Evolutionary conservation across 2,797 vertebrate genomes (phyloP), one percentile per base, ranked within the genome.

Genomic region (Rhynchotus rufescens): DNA sequence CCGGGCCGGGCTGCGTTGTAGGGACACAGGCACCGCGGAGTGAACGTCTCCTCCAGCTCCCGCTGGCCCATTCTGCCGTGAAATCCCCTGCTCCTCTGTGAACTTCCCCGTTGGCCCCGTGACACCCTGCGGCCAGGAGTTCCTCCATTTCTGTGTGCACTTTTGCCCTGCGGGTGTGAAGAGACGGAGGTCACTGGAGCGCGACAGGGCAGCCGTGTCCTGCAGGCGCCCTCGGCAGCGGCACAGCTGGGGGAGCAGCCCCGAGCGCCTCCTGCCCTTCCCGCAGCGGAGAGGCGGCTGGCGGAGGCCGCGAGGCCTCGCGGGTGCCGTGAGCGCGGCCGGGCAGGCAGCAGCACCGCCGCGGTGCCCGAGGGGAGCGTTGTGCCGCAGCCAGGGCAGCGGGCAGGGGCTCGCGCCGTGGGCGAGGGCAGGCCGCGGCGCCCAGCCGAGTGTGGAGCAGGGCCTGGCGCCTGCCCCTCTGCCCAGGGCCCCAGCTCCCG

Each of bases 321-420:
- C 60, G 10, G 23, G 60, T 11, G n/a, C 9, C 20, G 12, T 38
- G 42, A 40, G 56, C 45, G 0, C 1, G 28, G 69, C 62, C 47
- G 10, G 20, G 45, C 45, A 47, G 45, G 5, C 1, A 0, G 28
- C 60, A 76, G 28, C 0, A 1, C 54, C 36, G 47, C 15, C 34
- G 0, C 1, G 9, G 28, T 52, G 30, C 22, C 76, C 11, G 32
- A 61, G 9, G 38, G 45, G 12, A 26, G 21, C 44, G 42, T 19
- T 30, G 0, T 0, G 19, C 34, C 36, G 34, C 60, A 66, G 7
- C 34, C n/a, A 28, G 6, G 0, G 23, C 25, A 8, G 1, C 32
- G 19, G 86, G 52, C 83, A 12, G 4, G 5, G 0, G 0, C 3
- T 1, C 17, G 68, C 10, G n/a, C 57, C n/a, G 8, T 1, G 1